Evolutionary conservation across 2,888 invertebrate species (phyloP), one percentile per base, ranked within the genome.

Genomic region (Stenodera caucasica): DNA sequence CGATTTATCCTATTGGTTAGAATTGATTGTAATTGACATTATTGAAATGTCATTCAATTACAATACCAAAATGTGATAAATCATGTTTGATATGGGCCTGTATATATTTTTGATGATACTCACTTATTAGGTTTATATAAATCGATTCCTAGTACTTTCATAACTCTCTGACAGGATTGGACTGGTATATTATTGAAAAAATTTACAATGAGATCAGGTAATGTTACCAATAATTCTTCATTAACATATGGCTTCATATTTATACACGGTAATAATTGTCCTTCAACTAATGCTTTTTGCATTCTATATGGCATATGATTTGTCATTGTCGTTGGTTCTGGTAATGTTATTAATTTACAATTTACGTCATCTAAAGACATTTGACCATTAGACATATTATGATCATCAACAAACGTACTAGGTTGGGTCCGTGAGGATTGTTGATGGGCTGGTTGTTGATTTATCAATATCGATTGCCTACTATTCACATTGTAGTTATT

Each of bases 191-290:
- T 84, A 68, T 92, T 92, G 81, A 93, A 94, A 84, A 91, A 91
- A 79, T 89, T 86, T 76, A 88, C 86, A 58, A 91, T 88, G 67
- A 94, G 86, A 80, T 94, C 93, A 6, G 90, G 88, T 67, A 94
- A 82, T 12, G 93, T 91, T 86, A 93, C 91, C 76, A 93, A 82
- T 73, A 91, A 84, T 78, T 93, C 93, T 21, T 88, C 86, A 79
- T 90, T 91, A 69, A 89, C 87, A 82, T 89, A 92, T 14, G 92
- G 91, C 82, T 92, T 92, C 81, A 90, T 89, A 81, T 94, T 94
- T 76, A 94, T 92, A 81, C 92, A 92, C 56, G 90, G 91, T 70
- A 94, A 89, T 85, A 91, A 86, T 73, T 89, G 89, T 74, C 89
- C 90, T 76, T 91, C 91, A 57, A 94, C 89, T 64, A 90, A 83